A percentile compares a stretch with the other conserved stretches of the same genome.
phyloP scores from a whole-genome alignment of 2,797 vertebrate genomes.

The Glyptemys insculpta region DNA sequence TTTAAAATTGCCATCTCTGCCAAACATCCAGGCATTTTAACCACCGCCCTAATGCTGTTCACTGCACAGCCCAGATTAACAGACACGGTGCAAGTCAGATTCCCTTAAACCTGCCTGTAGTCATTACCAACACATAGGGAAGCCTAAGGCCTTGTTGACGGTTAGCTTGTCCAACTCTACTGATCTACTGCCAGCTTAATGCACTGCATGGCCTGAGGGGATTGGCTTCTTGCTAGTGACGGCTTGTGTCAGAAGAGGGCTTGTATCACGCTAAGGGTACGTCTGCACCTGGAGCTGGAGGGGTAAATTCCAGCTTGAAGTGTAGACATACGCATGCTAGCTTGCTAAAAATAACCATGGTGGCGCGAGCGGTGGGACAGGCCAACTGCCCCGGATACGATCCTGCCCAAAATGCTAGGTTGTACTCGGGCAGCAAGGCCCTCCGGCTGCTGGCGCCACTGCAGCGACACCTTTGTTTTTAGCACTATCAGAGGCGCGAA shows the following conservation, averaged over 20 bases:
- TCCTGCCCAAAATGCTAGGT: neutral
- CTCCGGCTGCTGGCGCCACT: neutral
- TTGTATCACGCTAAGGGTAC: accelerated
- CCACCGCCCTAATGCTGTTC: neutral
- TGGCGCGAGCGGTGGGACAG: neutral
- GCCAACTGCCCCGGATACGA: neutral
- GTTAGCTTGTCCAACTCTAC: accelerated
- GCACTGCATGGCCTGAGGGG: neutral
- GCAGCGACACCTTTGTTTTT: neutral
- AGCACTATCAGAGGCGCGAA: neutral
- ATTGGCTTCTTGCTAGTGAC: neutral
- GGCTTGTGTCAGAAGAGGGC: neutral
- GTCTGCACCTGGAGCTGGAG: neutral
- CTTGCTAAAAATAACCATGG: neutral
- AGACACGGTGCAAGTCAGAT: neutral
- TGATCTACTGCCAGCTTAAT: neutral
- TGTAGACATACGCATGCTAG: neutral
- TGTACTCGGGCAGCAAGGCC: neutral
- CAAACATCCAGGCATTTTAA: neutral
- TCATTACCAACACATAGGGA: accelerated
- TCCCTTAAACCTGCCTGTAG: neutral
- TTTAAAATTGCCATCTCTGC: accelerated
- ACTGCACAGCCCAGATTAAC: neutral
- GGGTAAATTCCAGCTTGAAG: neutral
- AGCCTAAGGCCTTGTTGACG: accelerated